Percentiles rank a stretch among this genome's conserved stretches.
Evolutionary conservation across 92 coral and sea anemone species (phyloP).

Genomic region (Desmophyllum pertusum): DNA sequence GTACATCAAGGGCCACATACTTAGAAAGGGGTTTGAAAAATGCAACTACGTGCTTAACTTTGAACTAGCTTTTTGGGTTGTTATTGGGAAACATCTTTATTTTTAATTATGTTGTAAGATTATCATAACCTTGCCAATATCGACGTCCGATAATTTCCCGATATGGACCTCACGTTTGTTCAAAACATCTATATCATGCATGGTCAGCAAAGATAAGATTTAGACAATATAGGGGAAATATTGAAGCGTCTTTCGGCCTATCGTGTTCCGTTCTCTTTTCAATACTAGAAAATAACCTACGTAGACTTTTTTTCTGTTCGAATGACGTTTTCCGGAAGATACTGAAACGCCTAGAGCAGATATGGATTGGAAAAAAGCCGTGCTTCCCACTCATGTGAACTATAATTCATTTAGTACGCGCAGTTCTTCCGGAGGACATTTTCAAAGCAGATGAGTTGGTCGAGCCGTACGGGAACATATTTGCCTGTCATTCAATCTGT

Average conservation of each 20-base stretch:
- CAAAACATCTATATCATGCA: not conserved
- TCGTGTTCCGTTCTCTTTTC: too few species aligned
- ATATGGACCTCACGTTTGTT: not conserved
- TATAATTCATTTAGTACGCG: not conserved
- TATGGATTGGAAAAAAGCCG: not conserved
- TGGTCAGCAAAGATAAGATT: not conserved
- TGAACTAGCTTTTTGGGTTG: too few species aligned
- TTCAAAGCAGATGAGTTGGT: not conserved
- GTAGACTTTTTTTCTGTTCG: too few species aligned
- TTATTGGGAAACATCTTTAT: too few species aligned
- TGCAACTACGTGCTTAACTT: not conserved
- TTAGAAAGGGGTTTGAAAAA: not conserved
- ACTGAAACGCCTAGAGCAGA: not conserved
- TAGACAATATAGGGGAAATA: not conserved
- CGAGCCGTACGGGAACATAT: not conserved
- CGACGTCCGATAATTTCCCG: not conserved
- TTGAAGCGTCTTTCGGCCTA: not conserved
- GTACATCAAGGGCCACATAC: too few species aligned
- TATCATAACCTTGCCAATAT: not conserved
- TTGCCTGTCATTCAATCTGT: not conserved
- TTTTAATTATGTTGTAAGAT: not conserved
- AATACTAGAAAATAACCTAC: too few species aligned
- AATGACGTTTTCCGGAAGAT: too few species aligned
- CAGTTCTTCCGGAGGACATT: not conserved
- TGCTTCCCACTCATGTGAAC: not conserved